phyloP scores from a whole-genome alignment of 2,888 invertebrate species.

The Tachystola acroxantha region DNA sequence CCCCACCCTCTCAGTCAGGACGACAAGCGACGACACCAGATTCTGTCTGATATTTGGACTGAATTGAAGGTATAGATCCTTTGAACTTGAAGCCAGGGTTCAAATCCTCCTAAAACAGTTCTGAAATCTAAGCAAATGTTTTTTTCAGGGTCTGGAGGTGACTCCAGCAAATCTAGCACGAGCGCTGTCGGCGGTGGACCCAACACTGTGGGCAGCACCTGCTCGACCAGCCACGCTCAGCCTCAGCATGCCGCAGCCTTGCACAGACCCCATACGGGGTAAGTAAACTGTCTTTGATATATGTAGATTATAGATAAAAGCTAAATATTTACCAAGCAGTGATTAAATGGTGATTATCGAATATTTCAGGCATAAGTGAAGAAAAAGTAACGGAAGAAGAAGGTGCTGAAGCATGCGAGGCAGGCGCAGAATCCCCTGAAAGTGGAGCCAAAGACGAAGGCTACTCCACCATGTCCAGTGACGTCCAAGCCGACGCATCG shows the following conservation, averaged over 20 bases:
- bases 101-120: too few species aligned
- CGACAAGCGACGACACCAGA: conserved; percentile 81
- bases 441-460: conserved; percentile 89
- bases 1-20: conserved; percentile 78
- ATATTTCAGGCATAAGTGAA: conserved; percentile 43
- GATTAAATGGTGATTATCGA: not conserved
- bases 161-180: conserved; percentile 80
- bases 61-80: conserved; percentile 69
- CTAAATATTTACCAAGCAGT: not conserved
- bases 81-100: too few species aligned
- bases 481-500: conserved; percentile 85
- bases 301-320: too few species aligned
- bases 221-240: conserved; percentile 84
- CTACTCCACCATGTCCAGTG: conserved; percentile 91
- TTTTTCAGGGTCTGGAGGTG: conserved; percentile 75
- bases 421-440: conserved; percentile 85
- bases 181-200: conserved; percentile 81
- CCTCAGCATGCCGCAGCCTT: conserved; percentile 80
- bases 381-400: conserved; percentile 64
- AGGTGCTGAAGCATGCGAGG: conserved; percentile 79
- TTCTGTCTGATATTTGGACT: conserved; percentile 81
- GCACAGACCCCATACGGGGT: conserved; percentile 49
- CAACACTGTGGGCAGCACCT: conserved; percentile 82
- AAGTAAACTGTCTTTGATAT: conserved; percentile 13
- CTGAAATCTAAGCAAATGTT: too few species aligned